Base-by-base conservation (phyloP, 2,888 invertebrate genomes). In the Drosophila testacea region DNA sequence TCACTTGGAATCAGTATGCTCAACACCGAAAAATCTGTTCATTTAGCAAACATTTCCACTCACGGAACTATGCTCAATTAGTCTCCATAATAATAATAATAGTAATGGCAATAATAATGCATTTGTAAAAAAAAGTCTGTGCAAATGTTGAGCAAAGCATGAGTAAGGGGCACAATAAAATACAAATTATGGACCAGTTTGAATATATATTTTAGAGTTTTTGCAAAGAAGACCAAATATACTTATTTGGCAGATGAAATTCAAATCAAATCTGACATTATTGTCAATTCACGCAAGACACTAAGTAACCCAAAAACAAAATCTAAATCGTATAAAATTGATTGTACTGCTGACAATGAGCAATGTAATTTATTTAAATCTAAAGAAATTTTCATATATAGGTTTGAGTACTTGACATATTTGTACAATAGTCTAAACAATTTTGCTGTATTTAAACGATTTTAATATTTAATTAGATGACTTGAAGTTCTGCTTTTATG, bases 21-120 rank as follows among this genome's bases (percentile, higher is more conserved):
- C 11, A 38, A 38, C 30, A 50, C 22, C 51, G 13, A 51, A 42
- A 61, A 28, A 16, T 28, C 52, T 54, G 46, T 27, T 47, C 41
- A 56, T 56, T 56, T 44, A 27, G 27, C 42, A 5, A 54, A 34
- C 54, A 32, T 54, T 62, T 46, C 16, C 50, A 60, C 13, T 39
- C 13, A 30, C 72, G 71, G 66, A 71, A 72, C 72, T 50, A 65
- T 50, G 71, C 65, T 59, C 71, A 72, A 71, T 71, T 71, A 65
- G 59, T 32, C 44, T 6, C 44, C 39, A 39, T 60, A 34, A 46
- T 50, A 42, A 59, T 44, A 50, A 50, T n/a, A 44, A 41, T 27
- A 39, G 32, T 38, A 62, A 38, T 28, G 9, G 22, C 27, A 51
- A 69, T 61, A 39, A 46, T 27, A 42, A 30, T 56, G 48, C 42